These are phyloP conservation scores for Enteromius afrohamiltoni DNA, from an alignment of 2,797 vertebrate species.

Conservation along the genomic window DNA sequence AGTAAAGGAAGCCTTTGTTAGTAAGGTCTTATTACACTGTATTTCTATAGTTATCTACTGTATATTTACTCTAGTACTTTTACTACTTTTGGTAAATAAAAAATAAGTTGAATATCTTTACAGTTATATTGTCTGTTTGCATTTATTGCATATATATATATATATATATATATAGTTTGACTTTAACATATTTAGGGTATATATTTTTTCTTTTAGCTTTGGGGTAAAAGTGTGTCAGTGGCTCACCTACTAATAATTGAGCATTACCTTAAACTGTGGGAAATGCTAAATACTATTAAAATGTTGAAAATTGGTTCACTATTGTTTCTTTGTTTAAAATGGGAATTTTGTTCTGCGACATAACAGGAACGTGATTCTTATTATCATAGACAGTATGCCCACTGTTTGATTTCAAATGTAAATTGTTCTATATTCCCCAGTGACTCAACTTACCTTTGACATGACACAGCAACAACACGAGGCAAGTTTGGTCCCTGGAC, in stretches of 20 bases:
- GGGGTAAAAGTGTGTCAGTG: not conserved
- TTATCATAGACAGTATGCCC: not conserved
- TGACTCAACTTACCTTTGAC: slow-evolving; percentile 1
- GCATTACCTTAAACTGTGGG: not conserved
- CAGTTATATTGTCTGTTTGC: not conserved
- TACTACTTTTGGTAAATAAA: slow-evolving; percentile 19
- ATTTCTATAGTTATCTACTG: slow-evolving; percentile 55
- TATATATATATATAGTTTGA: not conserved
- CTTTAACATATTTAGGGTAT: not conserved
- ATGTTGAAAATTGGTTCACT: not conserved
- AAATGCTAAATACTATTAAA: not conserved
- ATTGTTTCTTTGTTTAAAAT: not conserved
- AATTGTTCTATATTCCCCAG: slow-evolving; percentile 18
- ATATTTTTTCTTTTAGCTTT: not conserved
- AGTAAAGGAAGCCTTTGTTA: slow-evolving; percentile 61
- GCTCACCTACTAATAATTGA: not conserved
- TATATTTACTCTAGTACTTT: slow-evolving; percentile 46
- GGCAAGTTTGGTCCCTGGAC: not conserved
- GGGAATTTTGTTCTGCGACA: not conserved
- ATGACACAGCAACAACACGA: not conserved
- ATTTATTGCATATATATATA: not conserved
- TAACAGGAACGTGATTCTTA: not conserved
- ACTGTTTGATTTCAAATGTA: slow-evolving; percentile 7
- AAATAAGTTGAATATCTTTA: not conserved
- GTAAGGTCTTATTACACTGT: slow-evolving; percentile 50